Percentiles rank a stretch among this genome's conserved stretches.
phyloP scores from a whole-genome alignment of 1,140 invertebrate genomes.

The Anastrepha ludens region DNA sequence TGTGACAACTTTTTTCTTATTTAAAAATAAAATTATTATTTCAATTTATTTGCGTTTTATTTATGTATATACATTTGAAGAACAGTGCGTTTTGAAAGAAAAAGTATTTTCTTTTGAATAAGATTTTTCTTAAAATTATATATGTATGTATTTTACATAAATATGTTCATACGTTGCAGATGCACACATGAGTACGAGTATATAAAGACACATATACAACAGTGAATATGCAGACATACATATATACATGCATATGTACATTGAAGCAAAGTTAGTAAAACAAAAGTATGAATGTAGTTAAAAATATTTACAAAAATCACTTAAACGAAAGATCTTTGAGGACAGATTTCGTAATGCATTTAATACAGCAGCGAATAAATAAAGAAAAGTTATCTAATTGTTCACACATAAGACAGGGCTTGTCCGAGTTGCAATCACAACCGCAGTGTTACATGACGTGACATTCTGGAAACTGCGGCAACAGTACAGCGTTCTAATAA shows the following conservation, averaged over 20 bases:
- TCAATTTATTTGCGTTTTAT: slow-evolving; percentile 49
- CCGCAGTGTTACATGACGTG: no score
- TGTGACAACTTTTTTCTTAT: slow-evolving; percentile 54
- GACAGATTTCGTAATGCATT: not conserved
- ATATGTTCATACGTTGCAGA: no score
- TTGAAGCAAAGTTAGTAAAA: not conserved
- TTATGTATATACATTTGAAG: not conserved
- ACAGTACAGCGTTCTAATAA: no score
- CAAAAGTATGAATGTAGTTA: not conserved
- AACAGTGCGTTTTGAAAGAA: no score
- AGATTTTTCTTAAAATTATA: not conserved
- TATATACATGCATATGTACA: not conserved
- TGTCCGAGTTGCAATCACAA: no score
- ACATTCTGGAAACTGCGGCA: no score
- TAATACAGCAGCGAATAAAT: not conserved
- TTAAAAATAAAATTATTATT: slow-evolving; percentile 55
- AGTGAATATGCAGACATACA: not conserved
- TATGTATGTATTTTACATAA: no score
- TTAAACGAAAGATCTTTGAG: not conserved
- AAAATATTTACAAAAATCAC: not conserved
- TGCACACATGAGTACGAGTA: no score
- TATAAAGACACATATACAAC: no score
- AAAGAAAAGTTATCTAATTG: not conserved
- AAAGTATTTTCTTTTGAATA: not conserved
- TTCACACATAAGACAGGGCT: not conserved